These are phyloP conservation scores for Pipistrellus kuhlii DNA, from an alignment of 2,797 vertebrate species.

Conservation along the genomic window DNA sequence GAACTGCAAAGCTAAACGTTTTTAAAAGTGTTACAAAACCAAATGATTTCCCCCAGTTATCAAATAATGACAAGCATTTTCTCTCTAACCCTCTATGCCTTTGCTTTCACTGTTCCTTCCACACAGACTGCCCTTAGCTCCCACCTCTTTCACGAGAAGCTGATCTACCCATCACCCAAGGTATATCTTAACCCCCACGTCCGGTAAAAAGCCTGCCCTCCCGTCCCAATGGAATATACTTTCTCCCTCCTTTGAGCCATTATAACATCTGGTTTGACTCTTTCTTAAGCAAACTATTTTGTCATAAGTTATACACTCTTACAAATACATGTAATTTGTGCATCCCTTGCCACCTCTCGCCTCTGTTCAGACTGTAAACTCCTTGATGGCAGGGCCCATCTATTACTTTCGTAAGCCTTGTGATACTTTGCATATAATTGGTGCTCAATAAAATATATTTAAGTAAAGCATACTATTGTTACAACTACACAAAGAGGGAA, in stretches of 20 bases:
- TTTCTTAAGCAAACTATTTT: conserved; percentile 53
- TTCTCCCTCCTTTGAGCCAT: conserved; percentile 33
- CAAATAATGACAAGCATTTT: conserved; percentile 30
- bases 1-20: conserved; percentile 85
- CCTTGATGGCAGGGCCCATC: neutral
- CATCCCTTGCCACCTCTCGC: neutral
- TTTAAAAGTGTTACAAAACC: conserved; percentile 67
- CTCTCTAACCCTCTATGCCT: neutral
- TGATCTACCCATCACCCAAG: neutral
- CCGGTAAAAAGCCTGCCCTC: neutral
- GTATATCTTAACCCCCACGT: neutral
- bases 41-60: conserved; percentile 7
- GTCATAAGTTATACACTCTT: neutral
- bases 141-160: neutral
- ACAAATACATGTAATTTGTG: neutral
- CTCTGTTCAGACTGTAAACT: neutral
- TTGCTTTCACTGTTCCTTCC: neutral
- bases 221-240: neutral
- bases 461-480: conserved; percentile 51
- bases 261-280: neutral
- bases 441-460: conserved; percentile 42
- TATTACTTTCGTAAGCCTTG: conserved; percentile 26
- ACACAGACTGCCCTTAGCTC: neutral
- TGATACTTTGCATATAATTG: neutral
- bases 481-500: conserved; percentile 3